Conservation (phyloP, 2,113 vertebrate genomes). For the Leuciscus idus region DNA sequence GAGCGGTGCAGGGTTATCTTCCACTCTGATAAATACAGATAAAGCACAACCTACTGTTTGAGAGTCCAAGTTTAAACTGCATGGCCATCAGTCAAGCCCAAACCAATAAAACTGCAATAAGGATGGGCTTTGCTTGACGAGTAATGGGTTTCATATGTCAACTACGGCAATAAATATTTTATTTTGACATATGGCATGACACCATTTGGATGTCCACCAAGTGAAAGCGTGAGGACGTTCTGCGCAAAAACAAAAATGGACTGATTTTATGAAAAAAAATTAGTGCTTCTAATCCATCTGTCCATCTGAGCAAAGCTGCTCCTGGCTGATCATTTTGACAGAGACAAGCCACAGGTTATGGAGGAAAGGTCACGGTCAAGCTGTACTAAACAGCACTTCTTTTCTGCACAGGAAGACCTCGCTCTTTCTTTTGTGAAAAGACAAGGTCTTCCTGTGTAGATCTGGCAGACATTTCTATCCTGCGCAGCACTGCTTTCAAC, state of each 20-base stretch:
- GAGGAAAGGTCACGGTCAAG: slow-evolving; percentile 77
- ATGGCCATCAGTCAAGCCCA: background rate
- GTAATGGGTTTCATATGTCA: background rate
- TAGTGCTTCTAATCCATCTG: background rate
- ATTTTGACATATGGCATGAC: slow-evolving; percentile 2
- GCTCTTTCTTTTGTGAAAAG: slow-evolving; percentile 53
- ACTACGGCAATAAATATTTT: background rate
- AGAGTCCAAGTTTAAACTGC: slow-evolving; percentile 53
- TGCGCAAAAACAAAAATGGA: background rate
- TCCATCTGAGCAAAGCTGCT: slow-evolving; percentile 10
- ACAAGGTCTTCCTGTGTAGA: background rate
- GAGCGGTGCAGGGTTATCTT: slow-evolving; percentile 75
- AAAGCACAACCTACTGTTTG: slow-evolving; percentile 66
- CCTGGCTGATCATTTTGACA: slow-evolving; percentile 34
- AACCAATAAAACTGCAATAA: slow-evolving; percentile 22
- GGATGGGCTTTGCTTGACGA: background rate
- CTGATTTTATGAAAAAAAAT: background rate
- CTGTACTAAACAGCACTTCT: slow-evolving; percentile 80
- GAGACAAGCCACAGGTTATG: slow-evolving; percentile 57
- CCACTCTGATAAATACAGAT: slow-evolving; percentile 67
- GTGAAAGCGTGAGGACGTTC: background rate
- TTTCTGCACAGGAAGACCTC: slow-evolving; percentile 81
- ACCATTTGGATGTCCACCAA: background rate
- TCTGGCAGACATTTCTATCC: background rate
- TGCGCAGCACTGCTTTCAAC: background rate